A percentile compares a stretch with the other conserved stretches of the same genome.
Evolutionary conservation across 2,113 vertebrate species (phyloP).

Genomic region (Myrmophylax atrothorax): DNA sequence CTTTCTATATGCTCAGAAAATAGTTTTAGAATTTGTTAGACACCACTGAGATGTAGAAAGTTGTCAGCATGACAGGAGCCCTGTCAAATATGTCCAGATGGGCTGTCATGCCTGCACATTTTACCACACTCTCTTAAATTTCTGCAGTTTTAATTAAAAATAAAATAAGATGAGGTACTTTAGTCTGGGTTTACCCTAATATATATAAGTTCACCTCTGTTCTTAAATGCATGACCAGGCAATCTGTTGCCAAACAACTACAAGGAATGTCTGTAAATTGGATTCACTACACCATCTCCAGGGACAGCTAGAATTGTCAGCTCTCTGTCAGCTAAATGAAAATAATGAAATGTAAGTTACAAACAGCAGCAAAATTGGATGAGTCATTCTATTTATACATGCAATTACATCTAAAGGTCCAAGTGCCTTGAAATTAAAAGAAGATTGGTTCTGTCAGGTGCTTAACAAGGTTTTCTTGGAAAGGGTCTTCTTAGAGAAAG

Average conservation of each 20-base stretch:
- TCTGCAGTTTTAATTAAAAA: slow-evolving; percentile 20
- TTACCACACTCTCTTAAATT: background rate
- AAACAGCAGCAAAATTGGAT: slow-evolving; percentile 32
- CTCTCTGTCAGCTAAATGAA: slow-evolving; percentile 41
- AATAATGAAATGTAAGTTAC: slow-evolving; percentile 49
- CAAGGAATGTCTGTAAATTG: slow-evolving; percentile 30
- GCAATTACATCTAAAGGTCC: slow-evolving; percentile 42
- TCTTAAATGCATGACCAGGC: background rate
- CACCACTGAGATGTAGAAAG: background rate
- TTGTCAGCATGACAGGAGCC: background rate
- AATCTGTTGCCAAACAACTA: slow-evolving; percentile 9
- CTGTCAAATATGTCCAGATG: background rate
- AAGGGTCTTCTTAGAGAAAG: background rate
- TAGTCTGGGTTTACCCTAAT: background rate
- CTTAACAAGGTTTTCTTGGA: slow-evolving; percentile 41
- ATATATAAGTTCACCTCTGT: background rate
- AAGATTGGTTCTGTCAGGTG: slow-evolving; percentile 17
- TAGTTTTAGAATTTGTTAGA: background rate
- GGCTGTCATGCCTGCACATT: background rate
- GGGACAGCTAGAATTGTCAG: slow-evolving; percentile 32
- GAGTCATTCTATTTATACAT: slow-evolving; percentile 32
- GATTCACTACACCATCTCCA: background rate
- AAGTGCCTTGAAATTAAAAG: slow-evolving; percentile 46
- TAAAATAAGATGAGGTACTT: background rate
- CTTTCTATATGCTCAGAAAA: slow-evolving; percentile 11